Conservation (phyloP, 2,113 vertebrate species). For the Sinocyclocheilus anshuiensis region DNA sequence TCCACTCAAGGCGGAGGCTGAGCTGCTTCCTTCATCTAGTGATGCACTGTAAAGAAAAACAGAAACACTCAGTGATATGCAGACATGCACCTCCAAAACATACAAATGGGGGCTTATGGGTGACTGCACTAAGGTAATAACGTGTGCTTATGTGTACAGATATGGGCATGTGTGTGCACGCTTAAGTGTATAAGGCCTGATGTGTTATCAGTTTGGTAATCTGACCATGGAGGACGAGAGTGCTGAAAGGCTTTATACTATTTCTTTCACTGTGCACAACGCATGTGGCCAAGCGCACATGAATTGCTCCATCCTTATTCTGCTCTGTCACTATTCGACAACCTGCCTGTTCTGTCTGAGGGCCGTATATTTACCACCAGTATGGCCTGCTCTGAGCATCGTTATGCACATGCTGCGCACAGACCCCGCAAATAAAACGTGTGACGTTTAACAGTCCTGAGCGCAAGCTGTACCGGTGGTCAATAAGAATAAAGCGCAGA, state of each 20-base stretch:
- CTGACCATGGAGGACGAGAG: neutral
- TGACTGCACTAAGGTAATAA: neutral
- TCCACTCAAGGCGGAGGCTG: conserved; percentile 79
- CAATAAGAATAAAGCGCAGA: too few species aligned
- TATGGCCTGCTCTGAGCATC: too few species aligned
- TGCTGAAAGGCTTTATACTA: neutral
- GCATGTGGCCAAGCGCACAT: neutral
- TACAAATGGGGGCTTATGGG: neutral
- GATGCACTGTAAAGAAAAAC: conserved; percentile 76
- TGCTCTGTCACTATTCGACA: too few species aligned
- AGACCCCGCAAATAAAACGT: too few species aligned
- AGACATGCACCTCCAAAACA: neutral
- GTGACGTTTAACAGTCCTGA: too few species aligned
- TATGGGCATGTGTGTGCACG: neutral
- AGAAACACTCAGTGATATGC: neutral
- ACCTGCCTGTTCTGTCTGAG: too few species aligned
- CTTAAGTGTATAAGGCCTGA: neutral
- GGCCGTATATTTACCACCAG: too few species aligned
- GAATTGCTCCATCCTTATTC: too few species aligned
- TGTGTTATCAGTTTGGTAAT: neutral
- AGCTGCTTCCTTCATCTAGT: conserved; percentile 85
- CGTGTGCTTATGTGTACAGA: neutral
- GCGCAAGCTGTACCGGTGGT: too few species aligned
- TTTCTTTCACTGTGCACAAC: neutral
- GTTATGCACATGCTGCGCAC: too few species aligned